phyloP scores from a whole-genome alignment of 2,888 invertebrate species.

The Napeogenes sylphis region DNA sequence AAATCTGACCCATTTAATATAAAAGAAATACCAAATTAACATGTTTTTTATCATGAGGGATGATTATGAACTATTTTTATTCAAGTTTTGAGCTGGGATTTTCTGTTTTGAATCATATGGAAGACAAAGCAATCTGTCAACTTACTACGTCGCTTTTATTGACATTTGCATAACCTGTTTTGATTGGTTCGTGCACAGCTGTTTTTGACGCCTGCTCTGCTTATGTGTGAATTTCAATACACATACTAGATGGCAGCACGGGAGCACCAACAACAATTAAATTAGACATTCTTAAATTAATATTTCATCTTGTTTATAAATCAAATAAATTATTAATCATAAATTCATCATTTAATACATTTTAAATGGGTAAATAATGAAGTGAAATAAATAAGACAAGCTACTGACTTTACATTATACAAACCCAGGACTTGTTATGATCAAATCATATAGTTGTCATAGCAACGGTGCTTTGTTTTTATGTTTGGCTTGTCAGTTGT shows the following conservation, averaged over 20 bases:
- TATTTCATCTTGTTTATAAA: neutral
- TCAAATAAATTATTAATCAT: neutral
- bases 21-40: neutral
- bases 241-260: slow-evolving; percentile 54
- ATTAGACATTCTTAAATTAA: slow-evolving; percentile 3
- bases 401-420: slow-evolving; percentile 10
- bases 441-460: slow-evolving; percentile 12
- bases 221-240: slow-evolving; percentile 18
- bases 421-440: neutral
- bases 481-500: neutral
- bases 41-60: slow-evolving; percentile 1
- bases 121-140: slow-evolving; percentile 62
- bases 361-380: neutral
- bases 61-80: neutral
- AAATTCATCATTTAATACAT: neutral
- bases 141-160: slow-evolving; percentile 42
- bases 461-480: slow-evolving; percentile 9
- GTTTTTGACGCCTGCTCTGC: slow-evolving; percentile 60
- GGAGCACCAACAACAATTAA: slow-evolving; percentile 48
- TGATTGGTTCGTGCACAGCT: slow-evolving; percentile 69
- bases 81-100: slow-evolving; percentile 9
- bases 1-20: neutral
- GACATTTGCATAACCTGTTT: slow-evolving; percentile 41
- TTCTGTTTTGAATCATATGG: slow-evolving; percentile 56
- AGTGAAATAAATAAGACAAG: slow-evolving; percentile 5